A percentile compares a stretch with the other conserved stretches of the same genome.
These are phyloP conservation scores for Ptilonorhynchus violaceus DNA, from an alignment of 2,113 vertebrate genomes.

Conservation along the genomic window DNA sequence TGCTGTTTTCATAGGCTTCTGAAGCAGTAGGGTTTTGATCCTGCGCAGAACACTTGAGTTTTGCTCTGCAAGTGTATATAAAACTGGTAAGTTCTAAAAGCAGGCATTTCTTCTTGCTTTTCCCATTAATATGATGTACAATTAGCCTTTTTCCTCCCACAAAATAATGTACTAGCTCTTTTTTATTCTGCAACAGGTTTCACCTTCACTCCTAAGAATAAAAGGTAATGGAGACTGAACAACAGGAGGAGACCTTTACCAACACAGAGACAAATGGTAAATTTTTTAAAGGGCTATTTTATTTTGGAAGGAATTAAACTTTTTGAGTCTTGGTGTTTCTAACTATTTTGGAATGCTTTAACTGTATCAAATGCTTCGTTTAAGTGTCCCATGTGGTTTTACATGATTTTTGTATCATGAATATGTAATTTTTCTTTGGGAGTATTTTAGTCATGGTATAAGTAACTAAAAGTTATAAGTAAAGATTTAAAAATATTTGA, in stretches of 20 bases:
- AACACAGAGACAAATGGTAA: conserved; percentile 95
- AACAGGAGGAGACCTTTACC: conserved; percentile 91
- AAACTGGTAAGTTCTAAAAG: conserved; percentile 44
- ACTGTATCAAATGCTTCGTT: not conserved
- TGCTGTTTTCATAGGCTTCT: conserved; percentile 64
- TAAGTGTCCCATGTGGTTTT: not conserved
- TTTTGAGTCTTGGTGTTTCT: not conserved
- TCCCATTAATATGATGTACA: not conserved
- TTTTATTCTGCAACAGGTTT: conserved; percentile 42
- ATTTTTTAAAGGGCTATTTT: conserved; percentile 49
- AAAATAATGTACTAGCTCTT: not conserved
- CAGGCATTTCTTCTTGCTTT: not conserved
- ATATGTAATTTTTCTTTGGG: not conserved
- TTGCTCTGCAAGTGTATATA: conserved; percentile 58
- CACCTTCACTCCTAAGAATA: conserved; percentile 46
- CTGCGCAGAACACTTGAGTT: conserved; percentile 46
- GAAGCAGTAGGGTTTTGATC: conserved; percentile 50
- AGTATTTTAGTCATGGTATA: not conserved
- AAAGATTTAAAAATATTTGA: not conserved
- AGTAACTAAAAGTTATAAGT: not conserved
- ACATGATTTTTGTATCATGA: not conserved
- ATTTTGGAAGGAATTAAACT: not conserved
- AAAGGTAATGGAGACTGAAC: conserved; percentile 91
- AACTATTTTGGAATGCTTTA: not conserved
- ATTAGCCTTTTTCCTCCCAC: not conserved